Evolutionary conservation across 2,888 invertebrate species (phyloP).

Genomic region (Griposia aprilina): DNA sequence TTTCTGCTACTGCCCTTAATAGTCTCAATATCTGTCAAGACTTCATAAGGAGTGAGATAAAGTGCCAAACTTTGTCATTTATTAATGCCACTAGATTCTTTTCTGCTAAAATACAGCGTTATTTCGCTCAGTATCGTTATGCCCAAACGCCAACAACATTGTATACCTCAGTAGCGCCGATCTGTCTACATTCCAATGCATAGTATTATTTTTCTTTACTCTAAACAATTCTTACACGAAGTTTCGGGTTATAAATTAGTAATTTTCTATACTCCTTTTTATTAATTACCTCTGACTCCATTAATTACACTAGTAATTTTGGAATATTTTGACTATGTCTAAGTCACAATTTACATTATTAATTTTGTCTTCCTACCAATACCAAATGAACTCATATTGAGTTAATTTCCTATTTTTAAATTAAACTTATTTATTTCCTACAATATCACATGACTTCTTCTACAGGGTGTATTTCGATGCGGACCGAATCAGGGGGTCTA

Average conservation of each 20-base stretch:
- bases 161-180: slow-evolving; percentile 56
- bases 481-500: neutral
- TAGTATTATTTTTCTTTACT: slow-evolving; percentile 63
- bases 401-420: slow-evolving; percentile 12
- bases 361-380: slow-evolving; percentile 24
- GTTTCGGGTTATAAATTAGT: neutral
- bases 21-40: slow-evolving; percentile 21
- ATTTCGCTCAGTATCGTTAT: neutral
- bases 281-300: neutral
- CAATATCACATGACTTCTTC: slow-evolving; percentile 6
- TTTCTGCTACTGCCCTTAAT: neutral
- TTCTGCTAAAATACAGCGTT: neutral
- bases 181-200: slow-evolving; percentile 66
- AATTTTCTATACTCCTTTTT: neutral
- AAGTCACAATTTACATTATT: slow-evolving; percentile 6
- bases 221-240: slow-evolving; percentile 27
- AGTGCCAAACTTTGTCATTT: slow-evolving; percentile 56
- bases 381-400: slow-evolving; percentile 33
- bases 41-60: slow-evolving; percentile 40
- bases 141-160: slow-evolving; percentile 11
- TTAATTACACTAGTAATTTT: neutral
- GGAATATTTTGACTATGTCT: slow-evolving; percentile 1
- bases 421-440: slow-evolving; percentile 3
- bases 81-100: neutral
- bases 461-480: slow-evolving; percentile 22